These are phyloP conservation scores for Podiceps cristatus DNA, from an alignment of 2,113 vertebrate species.

Conservation along the genomic window DNA sequence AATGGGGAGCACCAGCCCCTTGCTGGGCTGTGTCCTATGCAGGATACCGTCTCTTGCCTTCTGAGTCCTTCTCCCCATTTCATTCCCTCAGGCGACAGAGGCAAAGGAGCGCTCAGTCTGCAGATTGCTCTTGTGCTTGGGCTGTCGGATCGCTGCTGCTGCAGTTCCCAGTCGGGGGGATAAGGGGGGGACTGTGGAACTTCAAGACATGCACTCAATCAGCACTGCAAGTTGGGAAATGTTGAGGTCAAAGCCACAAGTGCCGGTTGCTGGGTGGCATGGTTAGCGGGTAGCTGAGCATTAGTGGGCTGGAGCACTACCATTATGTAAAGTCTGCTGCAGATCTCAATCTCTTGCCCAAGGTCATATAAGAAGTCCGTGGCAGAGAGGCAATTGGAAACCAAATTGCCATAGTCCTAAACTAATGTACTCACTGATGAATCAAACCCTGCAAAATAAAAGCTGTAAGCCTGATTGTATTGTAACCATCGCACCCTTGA, in stretches of 20 bases:
- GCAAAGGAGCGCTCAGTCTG: background rate
- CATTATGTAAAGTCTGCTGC: background rate
- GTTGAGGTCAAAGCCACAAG: constrained; percentile 12
- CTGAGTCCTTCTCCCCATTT: background rate
- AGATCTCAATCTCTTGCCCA: background rate
- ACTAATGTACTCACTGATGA: background rate
- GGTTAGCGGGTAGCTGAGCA: background rate
- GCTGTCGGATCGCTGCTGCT: background rate
- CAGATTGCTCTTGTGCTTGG: background rate
- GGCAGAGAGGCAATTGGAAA: background rate
- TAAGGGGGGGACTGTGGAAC: background rate
- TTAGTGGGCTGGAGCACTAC: background rate
- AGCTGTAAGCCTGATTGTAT: background rate
- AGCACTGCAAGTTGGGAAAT: background rate
- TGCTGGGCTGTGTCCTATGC: background rate
- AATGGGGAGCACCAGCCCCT: background rate
- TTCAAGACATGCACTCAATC: background rate
- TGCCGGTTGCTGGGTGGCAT: background rate
- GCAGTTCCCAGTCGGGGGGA: background rate
- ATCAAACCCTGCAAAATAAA: background rate
- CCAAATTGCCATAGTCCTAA: background rate
- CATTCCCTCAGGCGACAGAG: background rate
- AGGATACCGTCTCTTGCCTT: background rate
- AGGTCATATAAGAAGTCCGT: constrained; percentile 13
- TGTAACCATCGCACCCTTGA: background rate